phyloP scores from a whole-genome alignment of 2,797 vertebrate species.

The Chanos chanos region DNA sequence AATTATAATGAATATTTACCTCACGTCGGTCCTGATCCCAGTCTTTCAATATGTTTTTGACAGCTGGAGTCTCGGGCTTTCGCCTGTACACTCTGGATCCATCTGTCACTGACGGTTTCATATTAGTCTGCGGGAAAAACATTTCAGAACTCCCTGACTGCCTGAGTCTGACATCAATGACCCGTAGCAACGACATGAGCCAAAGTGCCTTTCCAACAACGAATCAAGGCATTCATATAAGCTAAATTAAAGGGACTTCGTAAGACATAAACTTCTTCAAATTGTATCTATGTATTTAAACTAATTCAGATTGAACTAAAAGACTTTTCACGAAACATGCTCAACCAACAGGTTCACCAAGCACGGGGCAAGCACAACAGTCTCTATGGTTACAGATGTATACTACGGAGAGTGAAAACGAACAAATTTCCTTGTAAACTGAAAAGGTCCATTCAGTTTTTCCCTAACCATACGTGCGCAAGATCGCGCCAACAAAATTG shows the following conservation, averaged over 20 bases:
- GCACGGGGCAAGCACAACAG: slow-evolving; percentile 9
- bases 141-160: slow-evolving; percentile 20
- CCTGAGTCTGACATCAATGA: not conserved
- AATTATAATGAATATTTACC: slow-evolving; percentile 44
- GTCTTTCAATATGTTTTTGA: slow-evolving; percentile 30
- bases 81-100: slow-evolving; percentile 50
- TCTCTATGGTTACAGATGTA: slow-evolving; percentile 48
- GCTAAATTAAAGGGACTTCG: too few species aligned
- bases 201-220: too few species aligned
- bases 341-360: too few species aligned
- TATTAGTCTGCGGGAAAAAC: slow-evolving; percentile 15
- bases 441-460: not conserved
- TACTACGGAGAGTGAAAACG: slow-evolving; percentile 41
- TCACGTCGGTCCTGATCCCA: slow-evolving; percentile 26
- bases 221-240: too few species aligned
- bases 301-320: too few species aligned
- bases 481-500: too few species aligned
- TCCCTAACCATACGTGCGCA: too few species aligned
- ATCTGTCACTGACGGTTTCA: slow-evolving; percentile 30
- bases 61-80: slow-evolving; percentile 40
- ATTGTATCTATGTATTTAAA: too few species aligned
- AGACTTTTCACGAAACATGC: too few species aligned
- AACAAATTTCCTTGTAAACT: slow-evolving; percentile 22
- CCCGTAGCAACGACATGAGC: too few species aligned
- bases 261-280: too few species aligned